phyloP scores from a whole-genome alignment of 1,140 invertebrate species.

The Drosophila azteca region DNA sequence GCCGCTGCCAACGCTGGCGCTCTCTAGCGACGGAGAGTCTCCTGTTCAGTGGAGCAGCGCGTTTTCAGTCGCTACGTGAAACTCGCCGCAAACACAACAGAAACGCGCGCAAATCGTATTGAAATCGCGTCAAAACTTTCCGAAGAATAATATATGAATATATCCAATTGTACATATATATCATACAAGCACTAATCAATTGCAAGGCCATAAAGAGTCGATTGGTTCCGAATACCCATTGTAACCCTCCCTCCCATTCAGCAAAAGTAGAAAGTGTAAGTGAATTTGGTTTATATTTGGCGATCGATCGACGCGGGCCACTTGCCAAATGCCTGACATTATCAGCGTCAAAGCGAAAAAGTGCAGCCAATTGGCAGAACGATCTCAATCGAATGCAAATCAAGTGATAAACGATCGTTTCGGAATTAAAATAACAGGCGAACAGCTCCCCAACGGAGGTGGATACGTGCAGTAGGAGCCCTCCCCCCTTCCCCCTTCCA shows the following conservation, averaged over 20 bases:
- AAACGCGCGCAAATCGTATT: constrained; percentile 46
- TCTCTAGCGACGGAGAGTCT: constrained; percentile 18
- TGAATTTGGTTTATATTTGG: constrained; percentile 37
- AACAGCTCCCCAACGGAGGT: constrained; percentile 60
- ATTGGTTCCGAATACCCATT: constrained; percentile 5
- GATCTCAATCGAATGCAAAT: constrained; percentile 69
- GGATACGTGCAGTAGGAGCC: constrained; percentile 25
- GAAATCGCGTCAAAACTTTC: constrained; percentile 29
- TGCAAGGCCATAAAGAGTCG: constrained; percentile 18
- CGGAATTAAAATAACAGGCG: constrained; percentile 80
- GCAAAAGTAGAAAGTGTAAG: constrained; percentile 70
- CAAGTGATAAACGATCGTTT: constrained; percentile 82
- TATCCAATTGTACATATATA: constrained; percentile 12
- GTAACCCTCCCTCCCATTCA: not conserved
- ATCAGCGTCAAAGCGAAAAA: constrained; percentile 59
- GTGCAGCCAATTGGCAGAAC: constrained; percentile 35
- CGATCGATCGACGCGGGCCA: constrained; percentile 7
- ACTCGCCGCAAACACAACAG: constrained; percentile 56
- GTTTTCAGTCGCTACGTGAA: constrained; percentile 68
- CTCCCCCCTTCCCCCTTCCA: too few relatives aligned
- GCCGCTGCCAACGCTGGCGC: constrained; percentile 23
- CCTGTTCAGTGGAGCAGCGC: constrained; percentile 33
- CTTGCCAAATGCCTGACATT: constrained; percentile 67
- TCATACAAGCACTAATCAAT: constrained; percentile 16
- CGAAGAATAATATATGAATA: not conserved